Evolutionary conservation across 2,888 invertebrate genomes (phyloP).

Genomic region (Spicauda simplicius): DNA sequence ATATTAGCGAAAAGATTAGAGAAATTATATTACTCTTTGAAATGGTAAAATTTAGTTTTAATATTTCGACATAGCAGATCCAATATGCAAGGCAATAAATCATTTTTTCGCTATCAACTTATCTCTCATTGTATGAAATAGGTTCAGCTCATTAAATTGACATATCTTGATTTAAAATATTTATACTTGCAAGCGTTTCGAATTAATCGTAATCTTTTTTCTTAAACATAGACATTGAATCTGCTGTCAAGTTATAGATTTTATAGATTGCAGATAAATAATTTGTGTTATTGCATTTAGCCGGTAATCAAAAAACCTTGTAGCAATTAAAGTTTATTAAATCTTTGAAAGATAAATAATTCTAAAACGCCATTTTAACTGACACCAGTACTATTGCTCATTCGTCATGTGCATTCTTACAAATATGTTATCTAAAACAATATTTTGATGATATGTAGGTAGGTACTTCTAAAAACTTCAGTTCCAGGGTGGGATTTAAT

Average conservation of each 20-base stretch:
- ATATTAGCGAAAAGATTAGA: too few relatives aligned
- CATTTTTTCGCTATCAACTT: conserved; percentile 22
- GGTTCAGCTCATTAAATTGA: conserved; percentile 24
- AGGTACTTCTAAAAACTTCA: too few relatives aligned
- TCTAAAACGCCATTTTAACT: too few relatives aligned
- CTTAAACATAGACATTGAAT: neutral
- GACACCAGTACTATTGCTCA: too few relatives aligned
- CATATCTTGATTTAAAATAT: conserved; percentile 26
- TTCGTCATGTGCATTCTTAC: too few relatives aligned
- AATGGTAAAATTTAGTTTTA: neutral
- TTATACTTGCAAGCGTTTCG: conserved; percentile 12
- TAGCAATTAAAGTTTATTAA: too few relatives aligned
- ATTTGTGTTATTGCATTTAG: neutral
- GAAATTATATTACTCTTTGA: too few relatives aligned
- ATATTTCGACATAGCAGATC: neutral
- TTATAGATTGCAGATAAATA: neutral
- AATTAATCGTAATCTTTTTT: conserved; percentile 3
- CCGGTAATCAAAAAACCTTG: too few relatives aligned
- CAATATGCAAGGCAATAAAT: conserved; percentile 23
- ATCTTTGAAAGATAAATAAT: too few relatives aligned
- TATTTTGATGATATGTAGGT: too few relatives aligned
- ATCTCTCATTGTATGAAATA: conserved; percentile 23
- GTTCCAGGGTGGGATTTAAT: too few relatives aligned
- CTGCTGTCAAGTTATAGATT: conserved; percentile 2
- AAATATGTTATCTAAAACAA: too few relatives aligned